Evolutionary conservation across 2,113 vertebrate genomes (phyloP).

Genomic region (Hydropotes inermis): DNA sequence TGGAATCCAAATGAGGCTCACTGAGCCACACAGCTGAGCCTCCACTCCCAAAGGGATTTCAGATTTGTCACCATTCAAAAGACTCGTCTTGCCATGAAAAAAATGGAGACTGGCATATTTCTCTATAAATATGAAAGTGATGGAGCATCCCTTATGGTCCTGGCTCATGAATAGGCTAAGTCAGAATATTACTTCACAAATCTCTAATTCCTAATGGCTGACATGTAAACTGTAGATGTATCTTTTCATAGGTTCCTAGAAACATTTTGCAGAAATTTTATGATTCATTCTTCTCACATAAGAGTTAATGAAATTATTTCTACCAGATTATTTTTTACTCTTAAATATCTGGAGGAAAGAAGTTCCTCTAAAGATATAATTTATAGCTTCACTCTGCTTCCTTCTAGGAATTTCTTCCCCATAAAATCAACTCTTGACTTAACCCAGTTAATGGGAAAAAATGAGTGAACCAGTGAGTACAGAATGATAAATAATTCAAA

Average conservation of each 20-base stretch:
- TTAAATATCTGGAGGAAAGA: neutral
- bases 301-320: conserved; percentile 22
- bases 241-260: conserved; percentile 12
- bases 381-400: neutral
- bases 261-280: conserved; percentile 16
- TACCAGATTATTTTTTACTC: neutral
- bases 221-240: neutral
- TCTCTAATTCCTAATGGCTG: neutral
- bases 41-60: neutral
- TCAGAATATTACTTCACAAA: neutral
- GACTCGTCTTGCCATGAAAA: neutral
- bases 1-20: neutral
- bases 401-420: neutral
- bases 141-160: neutral
- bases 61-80: neutral
- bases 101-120: conserved; percentile 21
- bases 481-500: neutral
- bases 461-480: neutral
- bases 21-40: neutral
- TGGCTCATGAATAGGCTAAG: neutral
- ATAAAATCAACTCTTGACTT: neutral
- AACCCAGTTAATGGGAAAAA: neutral
- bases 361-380: neutral
- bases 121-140: neutral
- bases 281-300: neutral